Evolutionary conservation across 2,888 invertebrate species (phyloP), one percentile per base, ranked within the genome.

Genomic region (Punctoribates punctum): DNA sequence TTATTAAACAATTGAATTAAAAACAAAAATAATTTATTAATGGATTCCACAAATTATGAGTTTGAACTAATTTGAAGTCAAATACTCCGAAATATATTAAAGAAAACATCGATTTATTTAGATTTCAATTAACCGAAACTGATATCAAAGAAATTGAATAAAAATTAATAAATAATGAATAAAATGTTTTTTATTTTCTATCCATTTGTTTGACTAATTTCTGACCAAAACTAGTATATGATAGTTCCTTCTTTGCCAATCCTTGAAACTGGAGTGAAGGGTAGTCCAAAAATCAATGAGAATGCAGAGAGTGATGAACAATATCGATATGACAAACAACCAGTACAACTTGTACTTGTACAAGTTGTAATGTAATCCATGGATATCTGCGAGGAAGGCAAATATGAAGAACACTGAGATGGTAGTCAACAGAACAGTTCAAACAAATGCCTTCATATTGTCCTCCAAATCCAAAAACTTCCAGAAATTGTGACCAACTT

Each of bases 51-150:
- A 92, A 83, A 77, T 81, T 1, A 86, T 91, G 27, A 85, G 91
- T 54, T 87, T 90, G 83, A 89, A 83, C 83, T 86, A 87, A 73
- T 85, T 87, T 73, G 91, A 93, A 94, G 83, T 92, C 92, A 0
- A 90, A 92, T n/a, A 92, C 87, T 0, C 89, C 89, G 80, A 87
- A 0, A 87, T 91, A 80, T 89, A 92, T 82, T 85, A 86, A 74
- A 87, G 89, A 82, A 90, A 94, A 90, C 84, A 88, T 90, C 80
- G 83, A 90, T 73, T n/a, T 76, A 34, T 76, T 76, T 57, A 57
- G 54, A 25, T 76, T 76, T 20, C 25, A 76, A 15, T 42, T 76
- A 9, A 73, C 75, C 15, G n/a, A 73, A 27, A 90, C 90, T 62
- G 93, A 94, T 81, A 83, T 92, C 80, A 83, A 85, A 2, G 84